Conservation (phyloP, 1,140 invertebrate species). For the Microvelia longipes region DNA sequence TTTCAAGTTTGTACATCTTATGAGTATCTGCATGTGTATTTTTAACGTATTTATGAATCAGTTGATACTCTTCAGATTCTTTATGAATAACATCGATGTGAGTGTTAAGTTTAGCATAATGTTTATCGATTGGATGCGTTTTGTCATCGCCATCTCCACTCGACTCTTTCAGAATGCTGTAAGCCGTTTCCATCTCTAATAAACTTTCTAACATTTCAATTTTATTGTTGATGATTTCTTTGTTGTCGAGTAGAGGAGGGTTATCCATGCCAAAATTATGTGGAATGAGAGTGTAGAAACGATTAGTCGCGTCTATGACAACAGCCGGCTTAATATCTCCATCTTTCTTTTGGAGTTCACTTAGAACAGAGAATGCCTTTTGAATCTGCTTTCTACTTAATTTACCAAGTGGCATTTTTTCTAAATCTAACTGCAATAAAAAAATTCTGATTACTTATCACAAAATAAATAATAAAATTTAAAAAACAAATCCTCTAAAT, state of each 20-base stretch:
- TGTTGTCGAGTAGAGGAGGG: conserved; percentile 61
- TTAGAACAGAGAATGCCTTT: conserved; percentile 65
- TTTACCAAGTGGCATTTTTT: conserved; percentile 96
- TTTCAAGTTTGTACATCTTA: conserved; percentile 51
- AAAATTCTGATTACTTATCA: not conserved
- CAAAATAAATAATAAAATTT: conserved; percentile 1
- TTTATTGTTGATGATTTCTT: conserved; percentile 62
- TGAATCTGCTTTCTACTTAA: conserved; percentile 81
- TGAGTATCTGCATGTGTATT: conserved; percentile 85
- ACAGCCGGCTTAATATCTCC: conserved; percentile 31
- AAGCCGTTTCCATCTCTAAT: conserved; percentile 88
- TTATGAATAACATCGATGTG: conserved; percentile 60
- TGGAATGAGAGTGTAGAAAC: conserved; percentile 87
- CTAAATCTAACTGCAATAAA: conserved; percentile 59
- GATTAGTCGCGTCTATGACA: conserved; percentile 71
- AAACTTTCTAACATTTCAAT: conserved; percentile 80
- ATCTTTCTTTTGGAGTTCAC: conserved; percentile 48
- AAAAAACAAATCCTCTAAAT: not conserved
- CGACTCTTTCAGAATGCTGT: conserved; percentile 57
- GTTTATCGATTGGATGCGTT: conserved; percentile 59
- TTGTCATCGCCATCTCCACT: conserved; percentile 29
- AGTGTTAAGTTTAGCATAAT: conserved; percentile 81
- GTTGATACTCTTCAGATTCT: conserved; percentile 52
- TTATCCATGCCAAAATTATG: conserved; percentile 81
- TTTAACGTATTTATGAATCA: conserved; percentile 58